Conservation (phyloP, 2,113 vertebrate species). For the Athene noctua region DNA sequence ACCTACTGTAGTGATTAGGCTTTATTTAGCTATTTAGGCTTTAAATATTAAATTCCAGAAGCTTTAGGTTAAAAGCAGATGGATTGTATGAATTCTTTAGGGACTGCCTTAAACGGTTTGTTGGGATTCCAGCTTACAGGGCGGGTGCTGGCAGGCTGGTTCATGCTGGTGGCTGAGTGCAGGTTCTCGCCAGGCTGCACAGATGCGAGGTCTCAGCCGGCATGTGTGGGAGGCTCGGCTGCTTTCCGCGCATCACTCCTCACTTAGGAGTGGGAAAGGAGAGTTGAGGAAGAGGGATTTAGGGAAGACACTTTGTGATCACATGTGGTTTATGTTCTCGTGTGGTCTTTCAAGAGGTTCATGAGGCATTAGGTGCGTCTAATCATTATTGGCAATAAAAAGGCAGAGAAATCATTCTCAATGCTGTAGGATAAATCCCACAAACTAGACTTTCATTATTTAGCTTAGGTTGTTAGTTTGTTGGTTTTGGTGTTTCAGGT, state of each 20-base stretch:
- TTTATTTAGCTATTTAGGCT: background rate
- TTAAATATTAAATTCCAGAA: background rate
- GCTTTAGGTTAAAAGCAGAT: background rate
- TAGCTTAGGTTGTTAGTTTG: background rate
- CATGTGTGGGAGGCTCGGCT: background rate
- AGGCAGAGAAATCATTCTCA: background rate
- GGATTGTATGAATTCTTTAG: background rate
- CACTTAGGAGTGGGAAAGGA: rapidly evolving
- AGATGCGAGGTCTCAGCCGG: rapidly evolving
- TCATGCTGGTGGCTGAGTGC: rapidly evolving
- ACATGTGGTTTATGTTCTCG: background rate
- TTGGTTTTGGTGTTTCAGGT: background rate
- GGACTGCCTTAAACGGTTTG: background rate
- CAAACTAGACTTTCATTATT: background rate
- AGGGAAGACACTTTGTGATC: background rate
- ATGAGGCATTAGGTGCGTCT: background rate
- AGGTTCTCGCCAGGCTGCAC: rapidly evolving
- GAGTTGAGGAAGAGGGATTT: background rate
- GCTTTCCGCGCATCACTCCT: rapidly evolving
- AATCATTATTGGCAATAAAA: background rate
- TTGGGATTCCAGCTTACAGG: background rate
- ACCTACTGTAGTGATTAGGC: background rate
- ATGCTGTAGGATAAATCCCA: background rate
- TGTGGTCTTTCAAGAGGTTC: background rate
- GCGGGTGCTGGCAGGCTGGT: background rate